Base-by-base conservation (phyloP, 1,140 invertebrate genomes). In the Lepeophtheirus salmonis region DNA sequence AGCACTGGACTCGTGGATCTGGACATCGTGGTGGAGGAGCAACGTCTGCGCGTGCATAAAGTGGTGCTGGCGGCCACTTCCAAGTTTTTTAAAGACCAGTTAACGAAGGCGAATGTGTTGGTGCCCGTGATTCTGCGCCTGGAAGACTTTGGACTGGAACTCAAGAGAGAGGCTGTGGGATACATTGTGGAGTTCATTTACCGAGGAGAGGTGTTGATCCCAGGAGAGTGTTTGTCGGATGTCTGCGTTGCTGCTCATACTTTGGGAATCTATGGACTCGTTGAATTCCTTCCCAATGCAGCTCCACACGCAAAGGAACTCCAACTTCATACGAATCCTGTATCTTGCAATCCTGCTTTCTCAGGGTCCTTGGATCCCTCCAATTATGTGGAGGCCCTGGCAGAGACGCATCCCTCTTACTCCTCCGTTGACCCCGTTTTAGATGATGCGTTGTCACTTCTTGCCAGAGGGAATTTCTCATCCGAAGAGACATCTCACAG, bases 161-260 rank as follows among this genome's bases (percentile, higher is more conserved):
- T 61, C 2, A 52, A 53, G 21, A 16, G 50, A n/a, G 59, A 61
- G 48, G 59, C 59, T 24, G 21, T 61, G 2, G 21, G 25, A 13
- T 53, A 25, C 24, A 25, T 61, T 14, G 25, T 61, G 18, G 59
- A 61, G 50, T 61, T 61, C 22, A 50, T 61, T 21, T 61, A 61
- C 26, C 16, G 17, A 17, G 59, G 59, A 25, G 50, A 61, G 54
- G 59, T 61, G 48, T 20, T 22, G 18, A 61, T 61, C 21, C 50
- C 49, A 49, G 50, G 49, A 6, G 20, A 53, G 23, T 21, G 18
- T 3, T 24, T 60, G 20, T 26, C 55, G 2, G 20, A 25, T 20
- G 55, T 57, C 2, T 57, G 55, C 26, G 23, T 10, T 10, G 55
- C 55, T 12, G 55, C 55, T 2, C 55, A 57, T 24, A 25, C 16